Percentiles rank a stretch among this genome's conserved stretches.
These are phyloP conservation scores for Ditylenchus weischeri DNA, from an alignment of 2,888 invertebrate genomes.

Conservation along the genomic window DNA sequence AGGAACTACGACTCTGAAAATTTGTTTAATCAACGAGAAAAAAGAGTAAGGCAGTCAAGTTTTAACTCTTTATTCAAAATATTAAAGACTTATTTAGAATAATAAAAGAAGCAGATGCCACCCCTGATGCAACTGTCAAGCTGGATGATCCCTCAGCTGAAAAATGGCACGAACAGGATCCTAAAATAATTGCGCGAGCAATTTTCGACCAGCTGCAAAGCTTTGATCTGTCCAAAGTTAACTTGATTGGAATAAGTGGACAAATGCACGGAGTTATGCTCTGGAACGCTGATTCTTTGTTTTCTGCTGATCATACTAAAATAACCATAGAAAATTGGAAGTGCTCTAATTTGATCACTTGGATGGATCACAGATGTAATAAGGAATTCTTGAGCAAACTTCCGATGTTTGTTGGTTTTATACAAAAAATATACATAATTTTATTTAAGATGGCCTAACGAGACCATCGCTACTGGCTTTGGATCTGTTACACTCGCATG, in stretches of 20 bases:
- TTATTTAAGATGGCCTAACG: neutral
- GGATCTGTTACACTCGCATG: constrained; percentile 33
- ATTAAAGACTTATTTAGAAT: no score
- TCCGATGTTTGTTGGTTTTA: constrained; percentile 15
- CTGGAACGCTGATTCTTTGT: no score
- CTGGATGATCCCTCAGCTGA: no score
- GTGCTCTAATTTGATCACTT: constrained; percentile 32
- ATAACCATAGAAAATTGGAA: neutral
- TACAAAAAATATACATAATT: neutral
- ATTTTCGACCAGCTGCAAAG: constrained; percentile 11
- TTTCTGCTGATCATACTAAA: no score
- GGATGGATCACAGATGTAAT: constrained; percentile 34
- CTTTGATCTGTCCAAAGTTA: neutral
- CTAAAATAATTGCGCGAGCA: constrained; percentile 11
- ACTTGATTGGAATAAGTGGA: constrained; percentile 21
- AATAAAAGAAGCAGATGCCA: no score
- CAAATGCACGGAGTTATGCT: constrained; percentile 24
- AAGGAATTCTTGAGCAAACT: constrained; percentile 20
- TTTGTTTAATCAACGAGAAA: constrained; percentile 22
- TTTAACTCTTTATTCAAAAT: no score
- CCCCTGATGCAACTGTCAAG: no score
- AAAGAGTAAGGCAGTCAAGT: constrained; percentile 12
- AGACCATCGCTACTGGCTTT: constrained; percentile 27
- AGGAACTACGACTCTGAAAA: constrained; percentile 29
- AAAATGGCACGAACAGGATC: constrained; percentile 21